Base-by-base conservation (phyloP, 2,888 invertebrate genomes). In the Eugnorisma glareosa region DNA sequence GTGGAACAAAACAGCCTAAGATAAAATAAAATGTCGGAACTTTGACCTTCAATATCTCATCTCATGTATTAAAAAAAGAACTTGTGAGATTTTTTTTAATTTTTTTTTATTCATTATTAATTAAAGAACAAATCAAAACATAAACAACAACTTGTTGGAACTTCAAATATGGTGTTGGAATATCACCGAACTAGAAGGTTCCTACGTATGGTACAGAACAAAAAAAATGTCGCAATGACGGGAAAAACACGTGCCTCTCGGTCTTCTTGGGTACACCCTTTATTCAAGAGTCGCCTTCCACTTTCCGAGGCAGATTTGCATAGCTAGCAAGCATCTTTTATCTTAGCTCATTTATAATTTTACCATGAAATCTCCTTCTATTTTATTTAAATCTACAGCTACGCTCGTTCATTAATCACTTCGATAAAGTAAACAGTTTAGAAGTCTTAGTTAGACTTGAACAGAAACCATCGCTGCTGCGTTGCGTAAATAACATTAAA, bases 401-500 rank as follows among this genome's bases (percentile, higher is more conserved):
- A 78, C 57, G 24, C 31, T 61, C 67, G 15, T 64, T 73, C 67
- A 73, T 80, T 78, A 59, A 80, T 80, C 54, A 74, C 54, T 43
- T 61, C 11, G 28, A 51, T 40, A 63, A 57, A 48, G 18, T 81
- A 81, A 81, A 75, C 75, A 28, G n/a, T 63, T 54, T 40, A 67
- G 43, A 64, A 79, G 18, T 57, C 24, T 64, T 64, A 75, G 40
- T 63, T 57, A 68, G 28, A 75, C 48, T 57, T 21, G 59, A 31
- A 81, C 63, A 81, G 54, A 75, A 81, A 79, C 67, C 75, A 75
- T 81, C 28, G 24, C 43, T 61, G 24, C 57, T 28, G 24, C 24
- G 18, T 24, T 75, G 63, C 24, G 76, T 68, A 81, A 79, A 75
- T 64, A 75, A 68, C 15, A 31, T 11, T 63, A 74, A 35, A 81